These are phyloP conservation scores for Neoscelio sp. DNA, from an alignment of 2,888 invertebrate genomes.

Conservation along the genomic window DNA sequence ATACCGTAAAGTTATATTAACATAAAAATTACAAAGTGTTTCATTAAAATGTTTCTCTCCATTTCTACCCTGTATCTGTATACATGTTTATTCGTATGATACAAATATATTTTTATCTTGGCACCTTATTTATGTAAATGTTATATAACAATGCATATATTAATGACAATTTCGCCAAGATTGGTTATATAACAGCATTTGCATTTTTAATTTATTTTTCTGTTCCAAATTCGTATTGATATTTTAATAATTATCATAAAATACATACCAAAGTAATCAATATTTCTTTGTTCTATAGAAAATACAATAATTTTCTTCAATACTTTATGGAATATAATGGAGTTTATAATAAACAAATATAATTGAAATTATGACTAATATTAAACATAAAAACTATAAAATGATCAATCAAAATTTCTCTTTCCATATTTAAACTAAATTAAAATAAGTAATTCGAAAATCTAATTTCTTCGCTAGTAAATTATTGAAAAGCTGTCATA, in stretches of 20 bases:
- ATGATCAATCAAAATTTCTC: too few relatives aligned
- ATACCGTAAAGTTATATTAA: slow-evolving; percentile 20
- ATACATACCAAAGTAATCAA: too few relatives aligned
- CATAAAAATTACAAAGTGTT: slow-evolving; percentile 16
- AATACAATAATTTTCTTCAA: too few relatives aligned
- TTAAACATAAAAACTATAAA: too few relatives aligned
- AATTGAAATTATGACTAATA: too few relatives aligned
- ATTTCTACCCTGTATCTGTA: slow-evolving; percentile 59
- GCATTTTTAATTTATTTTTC: neutral
- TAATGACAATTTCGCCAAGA: slow-evolving; percentile 42
- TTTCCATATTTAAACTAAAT: too few relatives aligned
- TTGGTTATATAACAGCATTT: slow-evolving; percentile 2
- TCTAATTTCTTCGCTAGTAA: neutral
- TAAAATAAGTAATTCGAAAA: too few relatives aligned
- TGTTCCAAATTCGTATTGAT: neutral
- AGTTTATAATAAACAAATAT: too few relatives aligned
- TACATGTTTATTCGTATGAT: slow-evolving; percentile 48
- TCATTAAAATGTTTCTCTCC: slow-evolving; percentile 10
- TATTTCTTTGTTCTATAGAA: too few relatives aligned
- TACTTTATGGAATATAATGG: too few relatives aligned
- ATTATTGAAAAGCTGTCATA: slow-evolving; percentile 1
- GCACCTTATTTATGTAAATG: slow-evolving; percentile 43
- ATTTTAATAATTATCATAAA: neutral
- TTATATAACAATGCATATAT: slow-evolving; percentile 28
- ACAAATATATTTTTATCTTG: slow-evolving; percentile 61